Conservation (phyloP, 2,113 vertebrate genomes). For the Azemiops feae region DNA sequence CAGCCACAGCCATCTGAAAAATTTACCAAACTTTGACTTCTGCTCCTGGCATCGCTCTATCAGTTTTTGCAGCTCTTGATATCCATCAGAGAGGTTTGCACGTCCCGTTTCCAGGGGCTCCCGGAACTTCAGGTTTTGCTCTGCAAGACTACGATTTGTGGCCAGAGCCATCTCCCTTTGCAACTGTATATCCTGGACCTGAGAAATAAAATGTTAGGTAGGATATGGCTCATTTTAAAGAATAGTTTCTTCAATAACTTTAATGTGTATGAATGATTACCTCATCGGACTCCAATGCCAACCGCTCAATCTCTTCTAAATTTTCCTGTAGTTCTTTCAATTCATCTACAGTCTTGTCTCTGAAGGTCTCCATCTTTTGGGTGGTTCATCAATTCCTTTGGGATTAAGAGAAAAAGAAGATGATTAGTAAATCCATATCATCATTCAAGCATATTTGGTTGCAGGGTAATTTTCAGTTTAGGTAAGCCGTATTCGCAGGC, state of each 20-base stretch:
- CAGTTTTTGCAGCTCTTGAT: slow-evolving; percentile 80
- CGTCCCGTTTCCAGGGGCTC: slow-evolving; percentile 79
- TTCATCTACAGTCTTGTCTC: slow-evolving; percentile 38
- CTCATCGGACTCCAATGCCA: slow-evolving; percentile 60
- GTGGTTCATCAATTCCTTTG: not conserved
- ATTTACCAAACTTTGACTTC: slow-evolving; percentile 70
- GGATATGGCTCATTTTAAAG: not conserved
- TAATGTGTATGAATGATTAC: not conserved
- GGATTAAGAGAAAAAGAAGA: rapidly evolving
- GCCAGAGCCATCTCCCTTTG: slow-evolving; percentile 92
- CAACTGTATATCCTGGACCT: slow-evolving; percentile 94
- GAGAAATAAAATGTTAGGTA: rapidly evolving
- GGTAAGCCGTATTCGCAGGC: not conserved
- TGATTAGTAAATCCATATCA: rapidly evolving
- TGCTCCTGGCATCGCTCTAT: slow-evolving; percentile 70
- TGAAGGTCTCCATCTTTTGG: slow-evolving; percentile 48
- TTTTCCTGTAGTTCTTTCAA: slow-evolving; percentile 55
- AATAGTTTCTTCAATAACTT: not conserved
- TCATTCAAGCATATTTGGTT: not conserved
- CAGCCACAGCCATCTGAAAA: not conserved
- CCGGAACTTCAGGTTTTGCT: slow-evolving; percentile 88
- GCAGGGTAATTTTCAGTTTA: not conserved
- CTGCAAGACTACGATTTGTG: slow-evolving; percentile 90
- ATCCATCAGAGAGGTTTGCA: slow-evolving; percentile 77
- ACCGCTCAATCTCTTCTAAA: slow-evolving; percentile 47